Percentiles rank a stretch among this genome's conserved stretches.
phyloP scores from a whole-genome alignment of 2,113 vertebrate species.

The Epinephelus cyanopodus region DNA sequence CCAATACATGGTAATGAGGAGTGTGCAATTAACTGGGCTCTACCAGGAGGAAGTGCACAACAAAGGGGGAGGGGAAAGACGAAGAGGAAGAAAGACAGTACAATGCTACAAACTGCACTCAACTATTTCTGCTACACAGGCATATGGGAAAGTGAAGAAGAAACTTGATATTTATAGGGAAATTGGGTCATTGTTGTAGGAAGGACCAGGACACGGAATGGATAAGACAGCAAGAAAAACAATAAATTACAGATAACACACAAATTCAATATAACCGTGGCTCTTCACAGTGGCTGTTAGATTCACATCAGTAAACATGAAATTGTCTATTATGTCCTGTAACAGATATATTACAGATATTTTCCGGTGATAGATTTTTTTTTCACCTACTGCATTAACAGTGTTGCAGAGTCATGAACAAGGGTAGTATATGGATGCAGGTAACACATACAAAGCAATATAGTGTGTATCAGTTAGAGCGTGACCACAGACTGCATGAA shows the following conservation, averaged over 20 bases:
- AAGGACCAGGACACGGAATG: not conserved
- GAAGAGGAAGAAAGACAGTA: conserved; percentile 13
- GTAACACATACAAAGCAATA: not conserved
- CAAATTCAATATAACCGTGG: not conserved
- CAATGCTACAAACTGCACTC: conserved; percentile 41
- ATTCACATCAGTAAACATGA: not conserved
- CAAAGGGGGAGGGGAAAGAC: conserved; percentile 20
- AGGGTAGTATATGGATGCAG: not conserved
- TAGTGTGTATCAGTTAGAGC: not conserved
- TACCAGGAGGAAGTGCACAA: conserved; percentile 56
- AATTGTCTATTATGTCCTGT: conserved; percentile 5
- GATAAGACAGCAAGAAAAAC: not conserved
- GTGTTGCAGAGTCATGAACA: not conserved
- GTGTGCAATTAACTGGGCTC: conserved; percentile 72
- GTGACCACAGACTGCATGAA: too few relatives aligned
- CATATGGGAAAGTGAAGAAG: conserved; percentile 11
- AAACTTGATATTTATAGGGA: conserved; percentile 34
- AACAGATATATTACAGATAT: conserved; percentile 1
- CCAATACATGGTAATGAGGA: conserved; percentile 73
- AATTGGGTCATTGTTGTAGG: conserved; percentile 39
- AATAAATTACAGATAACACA: conserved; percentile 15
- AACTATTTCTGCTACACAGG: conserved; percentile 42
- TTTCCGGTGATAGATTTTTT: not conserved
- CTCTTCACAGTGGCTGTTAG: not conserved
- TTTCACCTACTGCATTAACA: not conserved